Evolutionary conservation across 2,113 vertebrate species (phyloP).

Genomic region (Heterotis niloticus): DNA sequence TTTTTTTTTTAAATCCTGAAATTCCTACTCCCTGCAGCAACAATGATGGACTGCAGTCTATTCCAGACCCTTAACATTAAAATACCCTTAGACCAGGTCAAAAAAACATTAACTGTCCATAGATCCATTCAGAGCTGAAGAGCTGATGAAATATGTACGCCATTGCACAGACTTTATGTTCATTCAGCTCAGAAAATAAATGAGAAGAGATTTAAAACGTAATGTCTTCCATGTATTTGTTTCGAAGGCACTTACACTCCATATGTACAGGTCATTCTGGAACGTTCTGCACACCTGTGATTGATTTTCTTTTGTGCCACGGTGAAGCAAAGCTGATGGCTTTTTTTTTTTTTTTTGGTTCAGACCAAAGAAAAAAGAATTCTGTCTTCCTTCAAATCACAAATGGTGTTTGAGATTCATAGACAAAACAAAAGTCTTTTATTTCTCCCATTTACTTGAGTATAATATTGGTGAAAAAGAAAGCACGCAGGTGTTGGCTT

Average conservation of each 20-base stretch:
- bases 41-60: no score
- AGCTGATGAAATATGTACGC: conserved; percentile 39
- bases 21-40: no score
- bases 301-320: conserved; percentile 43
- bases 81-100: neutral
- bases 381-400: conserved; percentile 17
- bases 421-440: conserved; percentile 1
- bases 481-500: conserved; percentile 16
- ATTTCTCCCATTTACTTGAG: conserved; percentile 15
- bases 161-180: conserved; percentile 33
- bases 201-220: conserved; percentile 38
- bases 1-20: no score
- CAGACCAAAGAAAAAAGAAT: conserved; percentile 14
- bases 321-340: conserved; percentile 43
- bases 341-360: conserved; percentile 37
- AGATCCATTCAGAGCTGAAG: conserved; percentile 18
- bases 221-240: conserved; percentile 42
- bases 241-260: conserved; percentile 39
- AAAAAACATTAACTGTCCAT: neutral
- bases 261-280: conserved; percentile 34
- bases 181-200: conserved; percentile 42
- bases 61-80: neutral
- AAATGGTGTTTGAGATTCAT: conserved; percentile 12
- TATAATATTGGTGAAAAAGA: conserved; percentile 18
- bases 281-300: conserved; percentile 42